Evolutionary conservation across 2,888 invertebrate species (phyloP), one percentile per base, ranked within the genome.

Genomic region (Epistrophella euchroma): DNA sequence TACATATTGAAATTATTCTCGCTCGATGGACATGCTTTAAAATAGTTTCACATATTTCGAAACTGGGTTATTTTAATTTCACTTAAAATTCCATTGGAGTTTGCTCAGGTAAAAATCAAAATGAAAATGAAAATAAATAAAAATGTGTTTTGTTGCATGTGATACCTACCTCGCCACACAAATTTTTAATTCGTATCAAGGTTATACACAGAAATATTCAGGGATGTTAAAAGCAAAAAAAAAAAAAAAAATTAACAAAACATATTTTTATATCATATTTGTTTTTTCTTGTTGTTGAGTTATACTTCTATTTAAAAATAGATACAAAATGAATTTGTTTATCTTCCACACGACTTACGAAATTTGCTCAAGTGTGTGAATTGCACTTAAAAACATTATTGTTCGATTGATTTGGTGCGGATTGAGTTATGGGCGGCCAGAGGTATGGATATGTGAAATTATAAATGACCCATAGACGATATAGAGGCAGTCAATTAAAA

Each of bases 11-110:
- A 47, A 64, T 47, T 17, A 45, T 64, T 64, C 19, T 32, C 13
- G 28, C 47, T 40, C 45, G 17, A 64, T 32, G 32, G 15, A 64
- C 22, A 60, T 28, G 50, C 58, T 50, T 55, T 25, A 62, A 79
- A 71, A 79, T 79, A 72, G 75, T 79, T 71, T 72, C 50, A 58
- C 35, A 80, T 52, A 37, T 35, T 50, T 84, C 37, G 45, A 79
- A 79, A 73, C 72, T 60, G 43, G 75, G 66, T 79, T 85, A 85
- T 85, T 85, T 85, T 68, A 37, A 68, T 80, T 85, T 75, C 72
- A 80, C 72, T 85, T 72, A 72, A 80, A 85, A 85, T 85, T 85
- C 84, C 84, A 85, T 85, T 55, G 58, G 72, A 84, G 60, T 79
- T 43, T 47, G 75, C 74, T 76, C 84, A 84, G 84, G 84, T 85